Conservation (phyloP, 2,113 vertebrate species). For the Calyptommatus sinebrachiatus region DNA sequence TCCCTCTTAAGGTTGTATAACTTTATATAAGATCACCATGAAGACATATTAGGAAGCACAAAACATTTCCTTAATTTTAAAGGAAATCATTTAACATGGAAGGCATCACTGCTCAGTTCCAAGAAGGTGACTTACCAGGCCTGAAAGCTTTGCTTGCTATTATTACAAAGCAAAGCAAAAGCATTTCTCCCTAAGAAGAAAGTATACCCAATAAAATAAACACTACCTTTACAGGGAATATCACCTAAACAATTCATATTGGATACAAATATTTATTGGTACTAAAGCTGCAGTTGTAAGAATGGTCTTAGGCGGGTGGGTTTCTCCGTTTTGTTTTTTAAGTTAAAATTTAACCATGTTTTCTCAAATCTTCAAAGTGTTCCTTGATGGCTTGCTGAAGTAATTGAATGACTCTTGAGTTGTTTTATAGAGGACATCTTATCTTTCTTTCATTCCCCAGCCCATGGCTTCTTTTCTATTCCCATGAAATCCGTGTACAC, state of each 20-base stretch:
- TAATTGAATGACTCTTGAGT: constrained; percentile 82
- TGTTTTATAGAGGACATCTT: constrained; percentile 83
- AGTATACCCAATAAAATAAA: constrained; percentile 58
- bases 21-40: constrained; percentile 46
- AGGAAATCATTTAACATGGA: constrained; percentile 56
- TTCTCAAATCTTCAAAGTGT: constrained; percentile 81
- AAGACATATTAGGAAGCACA: constrained; percentile 47
- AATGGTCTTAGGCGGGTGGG: neutral
- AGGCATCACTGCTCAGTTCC: constrained; percentile 22
- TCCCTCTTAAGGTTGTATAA: neutral
- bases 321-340: constrained; percentile 45
- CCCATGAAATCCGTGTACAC: constrained; percentile 85
- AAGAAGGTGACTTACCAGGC: constrained; percentile 48
- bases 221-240: constrained; percentile 55
- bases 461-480: constrained; percentile 80
- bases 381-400: constrained; percentile 80
- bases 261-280: constrained; percentile 73
- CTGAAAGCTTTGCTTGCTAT: constrained; percentile 47
- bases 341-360: constrained; percentile 76
- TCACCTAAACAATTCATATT: constrained; percentile 60
- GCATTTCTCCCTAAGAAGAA: constrained; percentile 31
- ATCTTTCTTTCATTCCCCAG: constrained; percentile 83
- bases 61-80: constrained; percentile 58
- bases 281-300: constrained; percentile 71
- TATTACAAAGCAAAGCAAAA: constrained; percentile 54